Percentiles rank a stretch among this genome's conserved stretches.
Evolutionary conservation across 2,113 vertebrate genomes (phyloP).

Genomic region (Neolamprologus hecqui): DNA sequence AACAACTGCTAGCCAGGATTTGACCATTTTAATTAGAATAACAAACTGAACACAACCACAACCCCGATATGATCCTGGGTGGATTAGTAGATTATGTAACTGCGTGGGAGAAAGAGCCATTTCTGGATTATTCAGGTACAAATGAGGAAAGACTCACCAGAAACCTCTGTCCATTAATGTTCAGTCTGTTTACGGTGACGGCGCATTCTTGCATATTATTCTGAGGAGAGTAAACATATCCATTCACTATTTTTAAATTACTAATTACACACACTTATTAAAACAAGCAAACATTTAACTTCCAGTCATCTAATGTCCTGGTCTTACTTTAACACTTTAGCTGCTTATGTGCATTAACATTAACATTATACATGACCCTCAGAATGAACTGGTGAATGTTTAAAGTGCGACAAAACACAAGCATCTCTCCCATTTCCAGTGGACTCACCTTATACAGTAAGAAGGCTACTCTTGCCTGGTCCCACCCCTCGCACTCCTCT

Average conservation of each 20-base stretch:
- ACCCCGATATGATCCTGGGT: background rate
- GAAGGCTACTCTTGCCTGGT: conserved; percentile 68
- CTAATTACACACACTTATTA: background rate
- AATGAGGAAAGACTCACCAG: conserved; percentile 67
- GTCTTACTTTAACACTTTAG: background rate
- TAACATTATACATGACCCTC: background rate
- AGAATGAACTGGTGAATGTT: background rate
- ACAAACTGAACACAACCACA: background rate
- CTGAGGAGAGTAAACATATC: conserved; percentile 40
- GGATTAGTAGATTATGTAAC: background rate
- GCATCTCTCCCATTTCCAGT: background rate
- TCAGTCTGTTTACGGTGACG: conserved; percentile 51
- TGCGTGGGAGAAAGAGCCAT: background rate
- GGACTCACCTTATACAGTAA: conserved; percentile 76
- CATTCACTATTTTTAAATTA: background rate
- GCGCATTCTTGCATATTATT: conserved; percentile 75
- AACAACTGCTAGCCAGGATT: background rate
- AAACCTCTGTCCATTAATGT: conserved; percentile 70
- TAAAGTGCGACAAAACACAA: background rate
- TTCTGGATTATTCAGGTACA: background rate
- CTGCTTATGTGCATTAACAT: background rate
- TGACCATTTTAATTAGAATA: conserved; percentile 15
- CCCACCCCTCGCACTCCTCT: conserved; percentile 79
- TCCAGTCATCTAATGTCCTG: background rate
- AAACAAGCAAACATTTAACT: background rate